Conservation (phyloP, 2,888 invertebrate species). For the Proisotoma minuta region DNA sequence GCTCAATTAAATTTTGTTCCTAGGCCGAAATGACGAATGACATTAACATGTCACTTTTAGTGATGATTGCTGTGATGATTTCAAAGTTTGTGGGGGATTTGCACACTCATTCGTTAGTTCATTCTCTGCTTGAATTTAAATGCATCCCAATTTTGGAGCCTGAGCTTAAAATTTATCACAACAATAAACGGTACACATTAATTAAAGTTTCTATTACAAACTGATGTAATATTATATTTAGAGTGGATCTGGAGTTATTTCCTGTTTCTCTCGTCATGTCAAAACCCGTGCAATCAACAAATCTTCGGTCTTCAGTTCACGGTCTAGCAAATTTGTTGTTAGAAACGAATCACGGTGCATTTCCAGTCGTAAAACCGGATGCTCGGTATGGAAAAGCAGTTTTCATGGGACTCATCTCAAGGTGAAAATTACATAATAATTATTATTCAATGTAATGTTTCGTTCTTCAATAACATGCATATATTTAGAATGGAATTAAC, state of each 20-base stretch:
- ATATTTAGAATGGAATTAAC: slow-evolving; percentile 34
- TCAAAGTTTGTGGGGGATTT: slow-evolving; percentile 18
- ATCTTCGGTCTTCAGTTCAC: slow-evolving; percentile 48
- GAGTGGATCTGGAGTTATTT: slow-evolving; percentile 51
- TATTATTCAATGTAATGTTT: not conserved
- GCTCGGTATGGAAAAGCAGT: slow-evolving; percentile 14
- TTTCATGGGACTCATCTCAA: slow-evolving; percentile 51
- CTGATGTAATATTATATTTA: slow-evolving; percentile 25
- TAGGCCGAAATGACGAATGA: slow-evolving; percentile 26
- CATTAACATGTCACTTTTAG: slow-evolving; percentile 14
- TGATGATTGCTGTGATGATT: slow-evolving; percentile 19
- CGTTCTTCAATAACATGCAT: not conserved
- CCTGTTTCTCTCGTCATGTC: slow-evolving; percentile 51
- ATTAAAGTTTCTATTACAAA: not conserved
- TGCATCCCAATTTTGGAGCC: slow-evolving; percentile 53
- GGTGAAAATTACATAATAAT: slow-evolving; percentile 47
- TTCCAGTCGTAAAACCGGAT: slow-evolving; percentile 50
- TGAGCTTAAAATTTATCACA: slow-evolving; percentile 48
- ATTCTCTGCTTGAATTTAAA: slow-evolving; percentile 19
- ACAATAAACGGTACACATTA: slow-evolving; percentile 32
- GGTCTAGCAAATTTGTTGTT: slow-evolving; percentile 50
- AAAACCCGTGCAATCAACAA: slow-evolving; percentile 49
- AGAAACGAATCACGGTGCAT: slow-evolving; percentile 51
- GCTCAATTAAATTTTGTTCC: not conserved
- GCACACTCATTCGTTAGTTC: slow-evolving; percentile 15